Base-by-base conservation (phyloP, 2,113 vertebrate genomes). In the Hypomesus transpacificus region DNA sequence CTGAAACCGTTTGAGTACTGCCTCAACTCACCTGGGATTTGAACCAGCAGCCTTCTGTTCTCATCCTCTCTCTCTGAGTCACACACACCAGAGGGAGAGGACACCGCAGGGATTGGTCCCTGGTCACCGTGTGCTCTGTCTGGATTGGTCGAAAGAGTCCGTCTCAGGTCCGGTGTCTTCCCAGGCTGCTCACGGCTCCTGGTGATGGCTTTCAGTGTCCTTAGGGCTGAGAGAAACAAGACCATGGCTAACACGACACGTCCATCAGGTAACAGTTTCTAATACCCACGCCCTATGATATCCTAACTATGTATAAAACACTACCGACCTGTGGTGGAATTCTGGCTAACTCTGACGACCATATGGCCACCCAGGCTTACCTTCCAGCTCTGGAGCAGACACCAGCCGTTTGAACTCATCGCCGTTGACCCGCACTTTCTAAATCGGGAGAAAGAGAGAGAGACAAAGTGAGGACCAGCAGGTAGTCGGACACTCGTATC, bases 381-480 rank as follows among this genome's bases (percentile, higher is more conserved):
- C 87, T 78, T 74, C 0, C 3, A 24, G 13, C 13, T 22, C 65
- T 20, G 77, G 52, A 50, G 82, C 71, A 60, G 1, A 0, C n/a
- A 21, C 13, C 34, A 89, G 74, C 46, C 66, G 24, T 1, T 52
- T 28, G 71, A 87, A 89, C 4, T 34, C 0, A 0, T 69, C 81
- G 8, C 11, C 18, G 0, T 11, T 57, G 59, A 88, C 77, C 26
- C 63, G 2, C 1, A 81, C 6, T 0, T 0, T 70, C 86, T 87
- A 58, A 58, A 78, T 11, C 39, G 74, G 14, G n/a, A 13, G 52
- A 52, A 18, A 17, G 22, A 20, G 17, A 63, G 31, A 20, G 22
- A 9, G 11, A 31, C 14, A 56, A 56, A 56, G 11, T 2, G 14
- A 18, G 24, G 8, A 3, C 18, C 4, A 26, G 4, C 14, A 20